Percentiles rank a stretch among this genome's conserved stretches.
Conservation (phyloP, 2,888 invertebrate species). For the Ferdinandea cuprea region DNA sequence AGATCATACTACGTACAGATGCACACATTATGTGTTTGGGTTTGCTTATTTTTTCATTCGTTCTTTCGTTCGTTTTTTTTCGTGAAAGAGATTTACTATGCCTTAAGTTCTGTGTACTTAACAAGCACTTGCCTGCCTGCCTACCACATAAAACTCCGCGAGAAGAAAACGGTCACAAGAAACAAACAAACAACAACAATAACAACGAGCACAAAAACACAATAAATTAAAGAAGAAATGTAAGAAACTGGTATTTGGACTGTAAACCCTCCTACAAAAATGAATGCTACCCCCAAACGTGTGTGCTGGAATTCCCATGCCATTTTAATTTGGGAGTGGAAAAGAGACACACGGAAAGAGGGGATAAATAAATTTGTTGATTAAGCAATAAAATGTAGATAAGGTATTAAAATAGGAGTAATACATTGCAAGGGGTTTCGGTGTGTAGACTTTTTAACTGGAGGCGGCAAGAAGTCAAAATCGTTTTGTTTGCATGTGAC, state of each 20-base stretch:
- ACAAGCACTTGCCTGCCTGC: slow-evolving; percentile 56
- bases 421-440: neutral
- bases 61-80: slow-evolving; percentile 21
- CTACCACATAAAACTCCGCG: slow-evolving; percentile 22
- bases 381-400: slow-evolving; percentile 15
- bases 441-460: neutral
- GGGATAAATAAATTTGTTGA: slow-evolving; percentile 2
- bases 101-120: slow-evolving; percentile 43
- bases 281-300: slow-evolving; percentile 13
- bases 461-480: neutral
- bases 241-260: slow-evolving; percentile 55
- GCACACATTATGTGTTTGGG: slow-evolving; percentile 39
- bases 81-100: slow-evolving; percentile 23
- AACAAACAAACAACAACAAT: slow-evolving; percentile 20
- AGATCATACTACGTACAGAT: slow-evolving; percentile 30
- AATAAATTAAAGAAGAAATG: slow-evolving; percentile 43
- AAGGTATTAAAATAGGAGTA: slow-evolving; percentile 19
- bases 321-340: neutral
- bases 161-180: slow-evolving; percentile 26
- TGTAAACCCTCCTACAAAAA: slow-evolving; percentile 60
- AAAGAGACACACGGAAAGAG: slow-evolving; percentile 1
- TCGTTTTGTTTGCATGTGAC: too few relatives aligned
- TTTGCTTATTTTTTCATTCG: slow-evolving; percentile 12
- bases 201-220: slow-evolving; percentile 20
- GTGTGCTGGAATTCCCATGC: slow-evolving; percentile 10